Base-by-base conservation (phyloP, 1,140 invertebrate species). In the Lepidurus apus region DNA sequence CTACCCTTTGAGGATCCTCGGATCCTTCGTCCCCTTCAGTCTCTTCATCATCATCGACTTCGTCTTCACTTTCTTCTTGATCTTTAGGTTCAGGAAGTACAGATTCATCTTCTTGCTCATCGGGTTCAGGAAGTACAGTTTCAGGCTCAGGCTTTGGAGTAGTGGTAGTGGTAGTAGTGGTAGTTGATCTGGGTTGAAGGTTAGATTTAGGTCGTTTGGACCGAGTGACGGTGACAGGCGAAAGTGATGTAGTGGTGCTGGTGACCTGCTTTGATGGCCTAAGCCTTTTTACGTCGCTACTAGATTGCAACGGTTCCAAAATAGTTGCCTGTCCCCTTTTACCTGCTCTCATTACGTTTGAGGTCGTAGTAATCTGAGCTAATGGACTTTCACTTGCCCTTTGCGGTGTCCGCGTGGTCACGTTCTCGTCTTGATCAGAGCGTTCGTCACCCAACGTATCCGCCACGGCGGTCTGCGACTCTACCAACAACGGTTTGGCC, bases 271-370 rank as follows among this genome's bases (percentile, higher is more conserved):
- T 65, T 21, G 9, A 13, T 5, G 53, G 5, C 21, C 53, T 21
- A 21, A 17, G 17, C 4, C 8, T 65, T 13, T 7, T 65, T 65
- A 17, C 53, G 21, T 65, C 8, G 34, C 34, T 34, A 65, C 53
- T 65, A 21, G 53, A 1, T 65, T 65, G 53, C 4, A 9, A 65
- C 53, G 21, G 17, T 65, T 65, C 53, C 53, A 65, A 9, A 65
- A n/a, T 65, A 7, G 17, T 21, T 7, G 13, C n/a, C 53, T 65
- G 53, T 7, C 21, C 53, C 21, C 53, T 13, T 65, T 65, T 65
- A 65, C 6, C 53, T 65, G 53, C 53, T 65, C 53, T 65, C 53
- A 21, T 65, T 65, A 65, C 53, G 53, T 65, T 65, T 65, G 53
- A 21, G 53, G 53, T n/a, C 53, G 21, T 7, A 9, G 53, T 17